phyloP scores from a whole-genome alignment of 2,797 vertebrate genomes.

The Natrix natrix region DNA sequence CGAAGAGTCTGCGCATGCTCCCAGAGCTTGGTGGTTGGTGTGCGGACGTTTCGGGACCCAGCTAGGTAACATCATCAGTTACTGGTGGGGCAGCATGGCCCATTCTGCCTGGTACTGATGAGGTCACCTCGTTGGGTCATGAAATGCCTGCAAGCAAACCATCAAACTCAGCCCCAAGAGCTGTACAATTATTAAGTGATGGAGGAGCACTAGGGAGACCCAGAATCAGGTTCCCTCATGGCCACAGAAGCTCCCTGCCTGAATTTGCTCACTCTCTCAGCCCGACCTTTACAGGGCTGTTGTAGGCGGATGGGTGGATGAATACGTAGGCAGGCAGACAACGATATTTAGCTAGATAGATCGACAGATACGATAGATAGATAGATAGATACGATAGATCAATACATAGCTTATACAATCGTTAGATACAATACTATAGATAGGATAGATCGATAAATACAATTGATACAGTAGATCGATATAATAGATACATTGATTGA shows the following conservation, averaged over 20 bases:
- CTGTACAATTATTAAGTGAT: neutral
- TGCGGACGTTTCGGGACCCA: neutral
- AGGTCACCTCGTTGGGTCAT: neutral
- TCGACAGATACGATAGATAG: too few species aligned
- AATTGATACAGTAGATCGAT: too few species aligned
- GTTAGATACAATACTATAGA: too few species aligned
- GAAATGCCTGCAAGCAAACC: neutral
- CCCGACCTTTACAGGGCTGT: neutral
- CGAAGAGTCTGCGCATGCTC: neutral
- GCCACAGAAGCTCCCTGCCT: neutral
- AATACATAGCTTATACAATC: too few species aligned
- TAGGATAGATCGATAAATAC: too few species aligned
- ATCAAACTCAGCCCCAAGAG: neutral
- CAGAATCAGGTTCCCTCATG: neutral
- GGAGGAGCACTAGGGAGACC: neutral
- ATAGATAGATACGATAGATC: too few species aligned
- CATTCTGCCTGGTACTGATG: neutral
- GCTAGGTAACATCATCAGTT: neutral
- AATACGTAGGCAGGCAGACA: neutral
- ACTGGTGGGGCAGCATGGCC: fast-evolving
- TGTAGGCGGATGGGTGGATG: neutral
- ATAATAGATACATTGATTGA: too few species aligned
- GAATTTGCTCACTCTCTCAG: neutral
- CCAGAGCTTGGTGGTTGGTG: neutral
- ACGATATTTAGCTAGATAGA: neutral